phyloP scores from a whole-genome alignment of 2,797 vertebrate species.

The Orestias chungarensis region DNA sequence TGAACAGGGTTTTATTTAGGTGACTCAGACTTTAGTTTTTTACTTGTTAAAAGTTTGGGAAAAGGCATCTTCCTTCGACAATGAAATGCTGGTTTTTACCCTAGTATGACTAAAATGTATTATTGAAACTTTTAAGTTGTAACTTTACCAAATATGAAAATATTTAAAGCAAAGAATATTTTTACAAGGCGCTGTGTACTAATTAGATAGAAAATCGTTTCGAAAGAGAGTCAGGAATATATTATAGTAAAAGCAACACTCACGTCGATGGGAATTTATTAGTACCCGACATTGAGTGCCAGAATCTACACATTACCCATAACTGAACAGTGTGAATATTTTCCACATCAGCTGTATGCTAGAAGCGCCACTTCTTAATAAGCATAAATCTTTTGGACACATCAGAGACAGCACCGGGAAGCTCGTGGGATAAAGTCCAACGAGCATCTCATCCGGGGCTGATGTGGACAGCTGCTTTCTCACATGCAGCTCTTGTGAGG shows the following conservation, averaged over 20 bases:
- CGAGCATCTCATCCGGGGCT: background rate
- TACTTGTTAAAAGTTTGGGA: background rate
- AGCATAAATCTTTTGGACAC: background rate
- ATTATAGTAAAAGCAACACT: background rate
- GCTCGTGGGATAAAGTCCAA: constrained; percentile 1
- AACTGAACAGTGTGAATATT: background rate
- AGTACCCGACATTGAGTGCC: background rate
- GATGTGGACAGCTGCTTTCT: constrained; percentile 12
- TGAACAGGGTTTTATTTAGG: background rate
- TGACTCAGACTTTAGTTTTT: background rate
- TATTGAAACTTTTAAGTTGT: background rate
- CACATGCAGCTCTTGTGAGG: constrained; percentile 2
- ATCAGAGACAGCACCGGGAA: background rate
- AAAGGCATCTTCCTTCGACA: background rate
- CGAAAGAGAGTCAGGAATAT: background rate
- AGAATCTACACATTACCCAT: too few relatives aligned
- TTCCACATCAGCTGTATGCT: constrained; percentile 3
- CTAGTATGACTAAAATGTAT: background rate
- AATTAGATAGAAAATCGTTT: background rate
- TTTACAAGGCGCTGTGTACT: background rate
- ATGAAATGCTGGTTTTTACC: background rate
- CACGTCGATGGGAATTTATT: background rate
- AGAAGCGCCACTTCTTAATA: background rate
- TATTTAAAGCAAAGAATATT: background rate
- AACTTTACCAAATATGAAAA: background rate